These are phyloP conservation scores for Rousettus madagascariensis DNA, from an alignment of 2,797 vertebrate genomes.

Conservation along the genomic window DNA sequence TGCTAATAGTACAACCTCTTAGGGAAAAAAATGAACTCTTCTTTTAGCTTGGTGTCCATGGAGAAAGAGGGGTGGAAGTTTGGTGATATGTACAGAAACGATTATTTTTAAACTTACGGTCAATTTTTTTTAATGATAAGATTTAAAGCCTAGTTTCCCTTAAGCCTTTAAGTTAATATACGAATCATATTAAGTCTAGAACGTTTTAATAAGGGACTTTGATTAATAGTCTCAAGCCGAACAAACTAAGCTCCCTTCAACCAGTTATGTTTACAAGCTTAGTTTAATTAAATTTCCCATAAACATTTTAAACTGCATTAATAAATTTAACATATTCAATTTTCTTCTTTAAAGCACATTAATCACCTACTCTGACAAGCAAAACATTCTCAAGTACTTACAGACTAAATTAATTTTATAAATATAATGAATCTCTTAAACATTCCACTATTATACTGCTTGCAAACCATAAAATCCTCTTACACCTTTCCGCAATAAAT, in stretches of 20 bases:
- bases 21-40: neutral
- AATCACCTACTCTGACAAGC: slow-evolving; percentile 46
- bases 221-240: slow-evolving; percentile 41
- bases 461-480: slow-evolving; percentile 55
- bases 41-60: neutral
- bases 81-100: neutral
- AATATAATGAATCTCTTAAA: slow-evolving; percentile 59
- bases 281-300: slow-evolving; percentile 66
- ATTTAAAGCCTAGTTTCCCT: slow-evolving; percentile 17
- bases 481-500: slow-evolving; percentile 36
- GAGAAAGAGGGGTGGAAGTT: neutral
- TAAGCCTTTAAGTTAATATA: neutral
- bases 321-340: slow-evolving; percentile 55
- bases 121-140: neutral
- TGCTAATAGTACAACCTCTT: neutral
- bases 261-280: slow-evolving; percentile 51
- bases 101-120: slow-evolving; percentile 23
- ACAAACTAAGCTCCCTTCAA: slow-evolving; percentile 53
- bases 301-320: slow-evolving; percentile 54
- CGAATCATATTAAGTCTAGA: slow-evolving; percentile 15
- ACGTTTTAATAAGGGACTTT: neutral
- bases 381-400: slow-evolving; percentile 56
- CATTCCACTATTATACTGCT: neutral
- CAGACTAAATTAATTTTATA: slow-evolving; percentile 65
- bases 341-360: slow-evolving; percentile 60